Evolutionary conservation across 2,113 vertebrate genomes (phyloP).

Genomic region (Pterocles burchelli): DNA sequence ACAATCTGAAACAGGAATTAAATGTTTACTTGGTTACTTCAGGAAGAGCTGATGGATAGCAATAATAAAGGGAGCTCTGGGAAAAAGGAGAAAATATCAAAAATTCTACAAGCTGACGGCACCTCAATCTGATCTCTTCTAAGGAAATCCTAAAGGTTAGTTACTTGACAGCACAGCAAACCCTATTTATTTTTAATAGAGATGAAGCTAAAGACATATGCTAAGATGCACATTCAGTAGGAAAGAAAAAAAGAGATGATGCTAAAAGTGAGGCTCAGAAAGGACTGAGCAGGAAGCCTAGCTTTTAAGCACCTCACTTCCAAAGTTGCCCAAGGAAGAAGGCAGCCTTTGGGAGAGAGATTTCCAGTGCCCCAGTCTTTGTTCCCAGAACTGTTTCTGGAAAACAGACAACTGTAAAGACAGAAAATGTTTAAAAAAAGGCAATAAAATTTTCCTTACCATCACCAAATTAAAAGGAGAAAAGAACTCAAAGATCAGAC

Average conservation of each 20-base stretch:
- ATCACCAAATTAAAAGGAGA: not conserved
- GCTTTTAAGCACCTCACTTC: constrained; percentile 56
- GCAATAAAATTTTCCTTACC: not conserved
- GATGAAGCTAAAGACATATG: not conserved
- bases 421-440: not conserved
- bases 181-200: not conserved
- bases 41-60: not conserved
- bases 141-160: not conserved
- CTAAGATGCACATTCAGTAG: not conserved
- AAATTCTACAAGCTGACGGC: not conserved
- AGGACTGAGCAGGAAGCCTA: not conserved
- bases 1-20: not conserved
- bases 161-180: not conserved
- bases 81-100: not conserved
- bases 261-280: not conserved
- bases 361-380: constrained; percentile 41
- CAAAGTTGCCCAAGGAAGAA: constrained; percentile 55
- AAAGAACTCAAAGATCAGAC: not conserved
- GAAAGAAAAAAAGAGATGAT: not conserved
- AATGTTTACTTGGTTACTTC: constrained; percentile 8
- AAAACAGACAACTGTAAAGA: constrained; percentile 49
- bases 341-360: constrained; percentile 60
- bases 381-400: constrained; percentile 27
- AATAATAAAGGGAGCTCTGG: not conserved
- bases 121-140: not conserved